Percentiles rank a stretch among this genome's conserved stretches.
Evolutionary conservation across 2,888 invertebrate species (phyloP).

Genomic region (Cloeon dipterum): DNA sequence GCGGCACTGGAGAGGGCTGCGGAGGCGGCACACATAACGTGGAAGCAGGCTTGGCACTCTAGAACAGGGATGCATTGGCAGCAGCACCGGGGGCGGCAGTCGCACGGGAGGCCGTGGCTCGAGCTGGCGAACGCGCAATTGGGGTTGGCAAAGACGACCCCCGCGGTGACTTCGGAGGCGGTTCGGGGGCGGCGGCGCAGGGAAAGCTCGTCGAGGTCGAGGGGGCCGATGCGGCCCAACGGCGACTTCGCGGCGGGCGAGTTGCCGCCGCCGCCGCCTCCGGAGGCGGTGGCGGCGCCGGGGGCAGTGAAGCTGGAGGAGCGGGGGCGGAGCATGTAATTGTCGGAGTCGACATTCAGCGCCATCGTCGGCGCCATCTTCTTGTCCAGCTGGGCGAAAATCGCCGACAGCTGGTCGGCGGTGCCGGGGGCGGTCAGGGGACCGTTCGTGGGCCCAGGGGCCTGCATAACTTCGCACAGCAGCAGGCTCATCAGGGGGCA

Average conservation of each 20-base stretch:
- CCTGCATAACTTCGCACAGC: not conserved
- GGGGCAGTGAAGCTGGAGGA: constrained; percentile 3
- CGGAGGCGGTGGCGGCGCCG: constrained; percentile 9
- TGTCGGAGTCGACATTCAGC: constrained; percentile 24
- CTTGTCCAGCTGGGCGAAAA: constrained; percentile 7
- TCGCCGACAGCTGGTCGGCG: too few relatives aligned
- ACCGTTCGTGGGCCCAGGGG: not conserved
- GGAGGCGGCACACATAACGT: constrained; percentile 27
- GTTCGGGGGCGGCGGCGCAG: constrained; percentile 6
- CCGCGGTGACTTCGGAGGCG: too few relatives aligned
- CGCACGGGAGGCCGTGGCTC: constrained; percentile 22
- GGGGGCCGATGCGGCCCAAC: constrained; percentile 19
- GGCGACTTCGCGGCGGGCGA: constrained; percentile 6
- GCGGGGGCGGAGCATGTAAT: constrained; percentile 22
- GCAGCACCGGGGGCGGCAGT: constrained; percentile 26
- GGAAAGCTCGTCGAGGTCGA: constrained; percentile 27
- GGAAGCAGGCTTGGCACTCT: constrained; percentile 41
- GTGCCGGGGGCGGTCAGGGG: not conserved
- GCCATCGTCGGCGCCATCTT: constrained; percentile 9
- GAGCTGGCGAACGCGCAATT: constrained; percentile 22
- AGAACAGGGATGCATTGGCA: constrained; percentile 34
- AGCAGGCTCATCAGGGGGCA: not conserved
- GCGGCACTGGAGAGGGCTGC: constrained; percentile 18
- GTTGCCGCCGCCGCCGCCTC: constrained; percentile 1
- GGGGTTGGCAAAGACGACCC: constrained; percentile 4